Base-by-base conservation (phyloP, 1,140 invertebrate genomes). In the Goniozus legneri region DNA sequence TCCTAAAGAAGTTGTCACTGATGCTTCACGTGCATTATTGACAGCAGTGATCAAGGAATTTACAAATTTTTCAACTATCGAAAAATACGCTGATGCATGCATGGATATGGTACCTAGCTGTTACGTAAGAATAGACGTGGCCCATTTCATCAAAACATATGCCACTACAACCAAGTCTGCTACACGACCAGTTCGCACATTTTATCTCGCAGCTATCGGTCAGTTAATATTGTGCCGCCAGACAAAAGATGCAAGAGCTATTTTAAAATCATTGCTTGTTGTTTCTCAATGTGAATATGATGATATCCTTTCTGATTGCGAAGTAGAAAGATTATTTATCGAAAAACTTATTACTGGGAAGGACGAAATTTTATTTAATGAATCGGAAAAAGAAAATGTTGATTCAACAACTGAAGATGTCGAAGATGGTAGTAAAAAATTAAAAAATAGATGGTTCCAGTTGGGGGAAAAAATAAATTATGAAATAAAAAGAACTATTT, bases 111-210 rank as follows among this genome's bases (percentile, higher is more conserved):
- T 27, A 3, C 43, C 43, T 2, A 2, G 8, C 1, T 47, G 45
- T 22, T 47, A 33, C 19, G 18, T 47, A 2, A 0, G 45, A 18
- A 47, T 47, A 12, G 45, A 47, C 19, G 45, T 30, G 4, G 45
- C 37, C 2, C 36, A 39, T 21, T 33, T 39, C 15, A 31, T 47
- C 8, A 47, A 47, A 33, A 39, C 33, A 12, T 47, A 39, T 27
- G 21, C 16, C 7, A 47, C 35, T 19, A 31, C 34, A 12, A 35
- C 33, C 10, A 46, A 37, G 16, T 18, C n/a, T 18, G 8, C 21
- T n/a, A 40, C 31, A 3, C 16, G 41, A 22, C n/a, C n/a, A 48
- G 13, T 48, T 8, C 16, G 22, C 35, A 13, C 19, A 16, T 48
- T 48, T 35, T 41, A 14, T 22, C 20, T 34, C 22, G 38, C 22